phyloP scores from a whole-genome alignment of 2,113 vertebrate genomes.

The Sciurus niger region DNA sequence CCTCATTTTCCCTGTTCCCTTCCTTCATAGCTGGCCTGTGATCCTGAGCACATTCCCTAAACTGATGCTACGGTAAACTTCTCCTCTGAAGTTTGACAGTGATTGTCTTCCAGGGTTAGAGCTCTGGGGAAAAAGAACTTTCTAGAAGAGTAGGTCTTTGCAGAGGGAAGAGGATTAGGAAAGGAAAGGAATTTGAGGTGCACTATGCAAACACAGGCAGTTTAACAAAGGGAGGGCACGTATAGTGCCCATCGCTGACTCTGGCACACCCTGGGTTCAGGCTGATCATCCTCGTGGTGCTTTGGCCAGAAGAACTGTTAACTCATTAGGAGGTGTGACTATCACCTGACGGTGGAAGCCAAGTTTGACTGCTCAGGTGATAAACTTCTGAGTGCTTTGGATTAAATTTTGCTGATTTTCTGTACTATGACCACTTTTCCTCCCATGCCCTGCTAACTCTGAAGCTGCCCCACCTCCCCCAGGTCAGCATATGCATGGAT shows the following conservation, averaged over 20 bases:
- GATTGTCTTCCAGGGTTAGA: neutral
- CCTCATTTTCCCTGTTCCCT: neutral
- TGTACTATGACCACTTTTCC: constrained; percentile 64
- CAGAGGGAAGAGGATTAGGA: neutral
- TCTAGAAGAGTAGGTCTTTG: neutral
- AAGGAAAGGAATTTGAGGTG: neutral
- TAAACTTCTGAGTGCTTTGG: constrained; percentile 66
- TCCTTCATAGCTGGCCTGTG: neutral
- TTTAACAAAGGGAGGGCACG: neutral
- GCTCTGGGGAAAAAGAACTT: neutral
- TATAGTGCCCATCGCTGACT: accelerated
- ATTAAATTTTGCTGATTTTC: constrained; percentile 75
- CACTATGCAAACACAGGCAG: neutral
- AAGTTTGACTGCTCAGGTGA: constrained; percentile 73
- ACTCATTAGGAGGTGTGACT: constrained; percentile 73
- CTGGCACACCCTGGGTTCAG: neutral
- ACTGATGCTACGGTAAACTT: neutral
- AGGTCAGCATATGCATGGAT: neutral
- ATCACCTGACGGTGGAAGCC: constrained; percentile 69
- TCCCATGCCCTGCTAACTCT: neutral
- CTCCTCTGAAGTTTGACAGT: neutral
- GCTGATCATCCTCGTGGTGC: neutral
- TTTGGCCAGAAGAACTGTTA: constrained; percentile 26
- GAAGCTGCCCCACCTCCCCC: neutral
- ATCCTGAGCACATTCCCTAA: neutral